Conservation (phyloP, 2,888 invertebrate genomes). For the Asteroscopus sphinx region DNA sequence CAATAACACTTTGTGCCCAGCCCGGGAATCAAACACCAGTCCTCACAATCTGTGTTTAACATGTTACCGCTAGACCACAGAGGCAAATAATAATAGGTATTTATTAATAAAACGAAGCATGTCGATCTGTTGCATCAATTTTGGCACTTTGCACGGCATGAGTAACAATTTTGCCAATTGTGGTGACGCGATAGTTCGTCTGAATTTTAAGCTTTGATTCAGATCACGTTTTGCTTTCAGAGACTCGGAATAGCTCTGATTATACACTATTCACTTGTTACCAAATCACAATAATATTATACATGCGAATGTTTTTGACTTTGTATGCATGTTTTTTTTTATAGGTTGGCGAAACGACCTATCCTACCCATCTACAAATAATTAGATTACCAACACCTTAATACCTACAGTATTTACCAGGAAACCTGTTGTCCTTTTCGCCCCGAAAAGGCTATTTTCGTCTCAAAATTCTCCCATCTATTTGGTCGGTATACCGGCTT, state of each 20-base stretch:
- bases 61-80: no score
- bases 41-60: no score
- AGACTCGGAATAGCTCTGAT: constrained; percentile 15
- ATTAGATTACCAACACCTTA: constrained; percentile 16
- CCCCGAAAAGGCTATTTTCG: constrained; percentile 20
- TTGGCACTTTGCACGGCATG: neutral
- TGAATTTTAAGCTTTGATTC: constrained; percentile 10
- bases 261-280: constrained; percentile 6
- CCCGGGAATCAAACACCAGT: no score
- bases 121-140: neutral
- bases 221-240: constrained; percentile 17
- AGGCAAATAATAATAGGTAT: no score
- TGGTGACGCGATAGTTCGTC: constrained; percentile 3
- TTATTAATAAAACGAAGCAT: neutral
- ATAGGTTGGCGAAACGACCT: no score
- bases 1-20: no score
- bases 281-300: no score
- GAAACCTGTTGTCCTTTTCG: constrained; percentile 15
- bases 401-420: neutral
- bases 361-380: no score
- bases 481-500: constrained; percentile 13
- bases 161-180: constrained; percentile 4
- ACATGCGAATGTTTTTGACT: no score
- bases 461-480: constrained; percentile 29
- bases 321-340: no score